A percentile compares a stretch with the other conserved stretches of the same genome.
These are phyloP conservation scores for Epirrita christyi DNA, from an alignment of 2,888 invertebrate species.

Conservation along the genomic window DNA sequence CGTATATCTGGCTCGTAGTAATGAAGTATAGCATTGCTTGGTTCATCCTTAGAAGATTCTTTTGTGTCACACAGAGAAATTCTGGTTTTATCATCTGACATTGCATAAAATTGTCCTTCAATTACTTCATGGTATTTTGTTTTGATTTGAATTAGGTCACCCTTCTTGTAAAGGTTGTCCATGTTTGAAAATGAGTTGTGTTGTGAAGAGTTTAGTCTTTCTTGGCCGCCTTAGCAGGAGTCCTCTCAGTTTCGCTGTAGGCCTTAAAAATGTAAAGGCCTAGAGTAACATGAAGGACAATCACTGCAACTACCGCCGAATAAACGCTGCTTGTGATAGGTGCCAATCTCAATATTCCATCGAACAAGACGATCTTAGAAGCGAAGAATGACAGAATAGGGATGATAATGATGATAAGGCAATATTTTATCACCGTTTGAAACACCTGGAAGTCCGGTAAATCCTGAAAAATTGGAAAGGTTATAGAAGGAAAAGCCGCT, in stretches of 20 bases:
- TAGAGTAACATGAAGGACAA: slow-evolving; percentile 90
- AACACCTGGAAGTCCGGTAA: slow-evolving; percentile 89
- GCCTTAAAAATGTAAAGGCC: slow-evolving; percentile 92
- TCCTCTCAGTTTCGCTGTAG: slow-evolving; percentile 85
- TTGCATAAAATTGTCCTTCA: slow-evolving; percentile 76
- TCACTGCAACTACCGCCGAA: slow-evolving; percentile 90
- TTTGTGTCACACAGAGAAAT: slow-evolving; percentile 76
- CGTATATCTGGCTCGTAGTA: slow-evolving; percentile 74
- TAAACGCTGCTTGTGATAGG: slow-evolving; percentile 90
- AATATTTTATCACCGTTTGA: slow-evolving; percentile 90
- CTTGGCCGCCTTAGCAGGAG: slow-evolving; percentile 65
- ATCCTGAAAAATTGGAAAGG: slow-evolving; percentile 75
- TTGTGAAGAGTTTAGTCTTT: slow-evolving; percentile 63
- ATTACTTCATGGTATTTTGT: slow-evolving; percentile 72
- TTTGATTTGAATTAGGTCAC: slow-evolving; percentile 76
- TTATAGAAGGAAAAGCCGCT: slow-evolving; percentile 20
- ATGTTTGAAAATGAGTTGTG: slow-evolving; percentile 52
- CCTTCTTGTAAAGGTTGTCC: slow-evolving; percentile 78
- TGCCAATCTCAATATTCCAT: slow-evolving; percentile 84
- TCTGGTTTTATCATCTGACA: slow-evolving; percentile 74
- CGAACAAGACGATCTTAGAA: slow-evolving; percentile 88
- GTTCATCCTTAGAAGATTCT: slow-evolving; percentile 60
- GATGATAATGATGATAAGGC: slow-evolving; percentile 89
- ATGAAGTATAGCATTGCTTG: slow-evolving; percentile 68
- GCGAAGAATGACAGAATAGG: slow-evolving; percentile 91